Conservation (phyloP, 2,113 vertebrate species). For the Muscicapa adusta region DNA sequence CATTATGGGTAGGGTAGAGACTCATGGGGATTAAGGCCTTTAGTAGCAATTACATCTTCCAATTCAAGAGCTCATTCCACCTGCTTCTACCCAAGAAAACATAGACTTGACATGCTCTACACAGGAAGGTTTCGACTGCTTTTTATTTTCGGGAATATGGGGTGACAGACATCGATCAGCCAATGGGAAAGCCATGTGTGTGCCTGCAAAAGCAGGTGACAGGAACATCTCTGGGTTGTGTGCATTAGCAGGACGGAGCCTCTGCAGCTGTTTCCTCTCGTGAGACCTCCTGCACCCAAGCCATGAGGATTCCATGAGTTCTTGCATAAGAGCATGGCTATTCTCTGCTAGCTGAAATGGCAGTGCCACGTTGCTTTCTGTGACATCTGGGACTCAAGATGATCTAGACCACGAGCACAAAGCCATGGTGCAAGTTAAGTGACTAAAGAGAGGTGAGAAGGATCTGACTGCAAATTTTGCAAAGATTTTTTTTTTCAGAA, state of each 20-base stretch:
- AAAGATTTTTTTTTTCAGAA: neutral
- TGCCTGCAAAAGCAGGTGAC: neutral
- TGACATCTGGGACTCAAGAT: neutral
- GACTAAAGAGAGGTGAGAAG: neutral
- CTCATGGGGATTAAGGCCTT: neutral
- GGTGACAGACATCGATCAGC: neutral
- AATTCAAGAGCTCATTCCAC: neutral
- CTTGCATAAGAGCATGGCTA: neutral
- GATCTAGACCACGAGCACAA: neutral
- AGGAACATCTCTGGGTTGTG: neutral
- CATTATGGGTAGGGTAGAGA: fast-evolving
- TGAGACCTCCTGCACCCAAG: neutral
- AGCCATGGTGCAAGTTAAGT: neutral
- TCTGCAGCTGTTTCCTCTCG: neutral
- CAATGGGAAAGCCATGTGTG: neutral
- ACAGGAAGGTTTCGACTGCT: neutral
- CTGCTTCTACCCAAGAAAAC: neutral
- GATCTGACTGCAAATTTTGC: neutral
- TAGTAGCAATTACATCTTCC: neutral
- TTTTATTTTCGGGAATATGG: neutral
- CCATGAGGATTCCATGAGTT: neutral
- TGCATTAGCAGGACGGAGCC: neutral
- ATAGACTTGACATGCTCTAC: neutral
- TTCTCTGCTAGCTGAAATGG: neutral
- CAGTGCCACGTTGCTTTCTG: neutral